phyloP scores from a whole-genome alignment of 2,888 invertebrate genomes.

The Chironomus tentans region DNA sequence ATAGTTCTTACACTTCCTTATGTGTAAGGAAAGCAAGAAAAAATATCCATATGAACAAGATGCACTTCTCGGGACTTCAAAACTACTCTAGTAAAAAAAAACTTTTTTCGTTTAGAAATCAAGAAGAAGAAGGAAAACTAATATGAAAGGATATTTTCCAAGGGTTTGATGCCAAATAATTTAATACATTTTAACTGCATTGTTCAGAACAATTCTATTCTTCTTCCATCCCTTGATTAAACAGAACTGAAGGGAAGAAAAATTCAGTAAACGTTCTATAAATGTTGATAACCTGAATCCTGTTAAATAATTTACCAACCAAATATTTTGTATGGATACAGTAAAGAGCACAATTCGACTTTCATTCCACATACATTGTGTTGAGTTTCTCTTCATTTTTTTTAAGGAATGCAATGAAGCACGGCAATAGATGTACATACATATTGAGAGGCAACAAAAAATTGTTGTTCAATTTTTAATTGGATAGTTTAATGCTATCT shows the following conservation, averaged over 20 bases:
- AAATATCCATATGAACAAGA: too few species aligned
- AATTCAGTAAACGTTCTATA: constrained; percentile 17
- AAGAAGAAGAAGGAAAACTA: too few species aligned
- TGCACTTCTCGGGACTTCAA: too few species aligned
- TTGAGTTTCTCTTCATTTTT: neutral
- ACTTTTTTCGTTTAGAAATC: too few species aligned
- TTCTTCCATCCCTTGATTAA: neutral
- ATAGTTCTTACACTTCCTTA: too few species aligned
- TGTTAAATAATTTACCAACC: constrained; percentile 22
- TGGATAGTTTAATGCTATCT: constrained; percentile 8
- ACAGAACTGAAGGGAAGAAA: too few species aligned
- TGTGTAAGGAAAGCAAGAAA: too few species aligned
- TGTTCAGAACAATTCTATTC: neutral
- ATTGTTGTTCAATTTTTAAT: constrained; percentile 24
- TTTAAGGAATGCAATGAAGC: neutral
- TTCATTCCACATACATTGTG: neutral
- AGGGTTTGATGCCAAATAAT: neutral
- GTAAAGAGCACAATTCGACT: neutral
- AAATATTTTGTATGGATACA: neutral
- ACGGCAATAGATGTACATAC: too few species aligned
- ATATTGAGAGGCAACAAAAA: neutral
- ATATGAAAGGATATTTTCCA: neutral
- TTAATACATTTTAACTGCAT: too few species aligned
- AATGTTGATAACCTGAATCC: constrained; percentile 20
- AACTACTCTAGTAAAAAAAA: too few species aligned